A percentile compares a stretch with the other conserved stretches of the same genome.
Evolutionary conservation across 2,113 vertebrate genomes (phyloP).

Genomic region (Antechinus flavipes): DNA sequence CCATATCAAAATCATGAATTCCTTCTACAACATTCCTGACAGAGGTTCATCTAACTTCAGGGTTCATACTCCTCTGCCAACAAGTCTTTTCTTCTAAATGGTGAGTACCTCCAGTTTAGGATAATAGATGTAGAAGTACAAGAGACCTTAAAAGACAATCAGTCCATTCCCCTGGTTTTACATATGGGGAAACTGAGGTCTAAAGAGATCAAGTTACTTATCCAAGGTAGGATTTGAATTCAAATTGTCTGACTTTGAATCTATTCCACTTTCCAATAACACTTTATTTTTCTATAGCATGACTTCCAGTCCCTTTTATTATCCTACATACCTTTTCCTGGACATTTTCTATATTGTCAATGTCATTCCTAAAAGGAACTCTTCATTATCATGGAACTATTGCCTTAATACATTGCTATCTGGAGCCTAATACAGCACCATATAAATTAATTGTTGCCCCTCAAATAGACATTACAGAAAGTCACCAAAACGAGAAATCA

Average conservation of each 20-base stretch:
- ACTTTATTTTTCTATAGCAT: background rate
- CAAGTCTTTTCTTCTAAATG: background rate
- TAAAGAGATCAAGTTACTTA: background rate
- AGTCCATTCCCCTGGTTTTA: background rate
- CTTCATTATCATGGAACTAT: too few relatives aligned
- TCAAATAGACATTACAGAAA: background rate
- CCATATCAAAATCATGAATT: background rate
- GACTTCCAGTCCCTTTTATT: background rate
- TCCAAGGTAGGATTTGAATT: background rate
- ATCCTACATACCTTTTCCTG: background rate
- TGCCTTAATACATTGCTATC: background rate
- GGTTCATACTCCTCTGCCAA: background rate
- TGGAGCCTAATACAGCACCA: background rate
- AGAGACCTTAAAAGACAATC: background rate
- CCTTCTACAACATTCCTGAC: background rate
- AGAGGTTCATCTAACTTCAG: background rate
- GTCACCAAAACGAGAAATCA: background rate
- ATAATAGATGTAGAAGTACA: background rate
- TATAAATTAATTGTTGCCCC: background rate
- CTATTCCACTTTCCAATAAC: too few relatives aligned
- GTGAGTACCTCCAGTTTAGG: background rate
- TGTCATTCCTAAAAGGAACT: background rate
- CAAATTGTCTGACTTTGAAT: too few relatives aligned
- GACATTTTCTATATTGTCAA: background rate
- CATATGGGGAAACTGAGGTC: background rate